Conservation (phyloP, 2,113 vertebrate genomes). For the Heteronetta atricapilla region DNA sequence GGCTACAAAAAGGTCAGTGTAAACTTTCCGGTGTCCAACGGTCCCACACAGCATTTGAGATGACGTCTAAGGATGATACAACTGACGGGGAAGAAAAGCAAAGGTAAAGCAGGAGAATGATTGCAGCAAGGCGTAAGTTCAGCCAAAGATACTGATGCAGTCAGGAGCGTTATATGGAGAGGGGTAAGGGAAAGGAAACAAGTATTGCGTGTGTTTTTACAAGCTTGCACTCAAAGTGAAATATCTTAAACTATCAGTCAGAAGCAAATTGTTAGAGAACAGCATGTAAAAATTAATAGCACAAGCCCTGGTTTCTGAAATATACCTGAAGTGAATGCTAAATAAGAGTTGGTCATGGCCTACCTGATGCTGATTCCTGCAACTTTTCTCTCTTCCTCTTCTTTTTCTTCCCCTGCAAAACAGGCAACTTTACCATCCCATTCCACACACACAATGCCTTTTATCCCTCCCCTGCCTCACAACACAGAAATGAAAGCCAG, state of each 20-base stretch:
- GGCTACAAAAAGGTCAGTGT: neutral
- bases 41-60: neutral
- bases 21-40: neutral
- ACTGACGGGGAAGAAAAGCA: neutral
- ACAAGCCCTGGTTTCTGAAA: neutral
- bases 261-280: conserved; percentile 16
- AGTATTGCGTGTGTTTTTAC: neutral
- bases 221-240: conserved; percentile 12
- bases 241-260: neutral
- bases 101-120: neutral
- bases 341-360: neutral
- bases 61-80: neutral
- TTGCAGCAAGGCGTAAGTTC: neutral
- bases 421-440: conserved; percentile 38
- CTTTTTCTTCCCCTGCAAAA: conserved; percentile 98
- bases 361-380: conserved; percentile 95
- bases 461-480: neutral
- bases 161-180: neutral
- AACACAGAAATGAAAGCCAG: neutral
- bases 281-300: neutral
- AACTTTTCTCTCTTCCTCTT: conserved; percentile 99
- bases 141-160: neutral
- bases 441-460: neutral
- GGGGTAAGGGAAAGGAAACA: neutral
- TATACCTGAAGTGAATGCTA: neutral